Percentiles rank a stretch among this genome's conserved stretches.
Conservation (phyloP, 2,113 vertebrate species). For the Forbesichthys agassizii region DNA sequence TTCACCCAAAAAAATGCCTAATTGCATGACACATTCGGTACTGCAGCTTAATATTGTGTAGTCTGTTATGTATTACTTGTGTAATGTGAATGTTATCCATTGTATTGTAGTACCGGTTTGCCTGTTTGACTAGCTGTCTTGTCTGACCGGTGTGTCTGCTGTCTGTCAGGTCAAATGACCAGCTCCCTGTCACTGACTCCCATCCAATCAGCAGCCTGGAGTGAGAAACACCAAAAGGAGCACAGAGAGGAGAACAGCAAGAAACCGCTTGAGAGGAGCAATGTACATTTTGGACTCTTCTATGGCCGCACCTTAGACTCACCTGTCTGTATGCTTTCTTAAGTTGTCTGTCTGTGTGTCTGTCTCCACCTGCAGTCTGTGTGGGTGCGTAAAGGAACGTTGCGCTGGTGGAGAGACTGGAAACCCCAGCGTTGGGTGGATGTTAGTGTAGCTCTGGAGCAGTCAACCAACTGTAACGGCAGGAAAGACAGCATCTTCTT, state of each 20-base stretch:
- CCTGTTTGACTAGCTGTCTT: conserved; percentile 16
- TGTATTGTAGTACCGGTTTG: not conserved
- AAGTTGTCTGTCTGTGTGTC: not conserved
- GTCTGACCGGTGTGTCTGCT: conserved; percentile 26
- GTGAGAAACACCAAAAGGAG: conserved; percentile 83
- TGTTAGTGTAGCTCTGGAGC: conserved; percentile 88
- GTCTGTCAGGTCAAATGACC: conserved; percentile 78
- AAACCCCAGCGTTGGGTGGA: conserved; percentile 93
- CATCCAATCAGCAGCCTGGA: conserved; percentile 85
- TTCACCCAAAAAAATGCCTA: not conserved
- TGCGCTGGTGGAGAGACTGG: conserved; percentile 97
- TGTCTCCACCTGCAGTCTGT: conserved; percentile 77
- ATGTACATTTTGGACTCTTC: conserved; percentile 33
- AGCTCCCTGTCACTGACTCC: conserved; percentile 88
- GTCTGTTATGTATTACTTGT: not conserved
- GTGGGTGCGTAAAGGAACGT: conserved; percentile 87
- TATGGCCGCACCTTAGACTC: not conserved
- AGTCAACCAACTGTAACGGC: conserved; percentile 83
- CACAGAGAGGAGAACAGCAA: conserved; percentile 83
- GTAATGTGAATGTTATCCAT: conserved; percentile 8
- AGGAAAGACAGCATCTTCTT: conserved; percentile 91
- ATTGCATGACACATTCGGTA: not conserved
- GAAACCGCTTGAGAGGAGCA: conserved; percentile 84
- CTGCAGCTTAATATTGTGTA: not conserved
- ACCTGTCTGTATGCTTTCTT: not conserved